Base-by-base conservation (phyloP, 2,888 invertebrate species). In the Acanthococcus lagerstroemiae region DNA sequence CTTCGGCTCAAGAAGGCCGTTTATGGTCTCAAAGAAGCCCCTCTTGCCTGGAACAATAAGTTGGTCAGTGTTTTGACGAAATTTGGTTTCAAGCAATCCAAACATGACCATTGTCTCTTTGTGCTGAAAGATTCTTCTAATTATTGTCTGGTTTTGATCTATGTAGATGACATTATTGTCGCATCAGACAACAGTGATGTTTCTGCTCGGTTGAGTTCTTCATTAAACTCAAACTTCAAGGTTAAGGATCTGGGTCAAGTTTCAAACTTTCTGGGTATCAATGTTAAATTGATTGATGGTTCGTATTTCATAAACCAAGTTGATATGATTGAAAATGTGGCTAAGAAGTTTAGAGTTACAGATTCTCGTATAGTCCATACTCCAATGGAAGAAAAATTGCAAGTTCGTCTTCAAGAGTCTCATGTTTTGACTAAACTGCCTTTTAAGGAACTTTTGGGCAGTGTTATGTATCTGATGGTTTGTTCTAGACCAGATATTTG, bases 1-100 rank as follows among this genome's bases (percentile, higher is more conserved):
- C 71, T 68, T 66, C 67, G 46, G 27, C 56, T 70, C 68, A 12
- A 27, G 19, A 71, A 71, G 66, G 7, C 48, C 6, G 17, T 12
- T 12, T 12, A 7, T 48, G 48, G 48, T 48, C 17, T 48, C 6
- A 48, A 48, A 48, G 48, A 48, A 17, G 48, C 48, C 5, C 48
- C 12, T 15, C 6, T 12, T 48, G 48, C 17, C 17, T 48, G 48
- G 48, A 15, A 48, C 17, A 48, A 48, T 6, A 48, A 48, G 17
- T 17, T 48, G 6, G 17, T 48, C 17, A 17, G 17, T 15, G 48
- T 48, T 7, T 48, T 48, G 17, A 12, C 48, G 6, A 48, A 17
- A 12, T 12, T 48, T 15, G 17, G 17, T 15, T 17, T 48, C 6
- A 17, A 15, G 6, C 48, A 48, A 17, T 48, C 48, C 6, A 48